Evolutionary conservation across 2,888 invertebrate genomes (phyloP).

Genomic region (Terebella lapidaria): DNA sequence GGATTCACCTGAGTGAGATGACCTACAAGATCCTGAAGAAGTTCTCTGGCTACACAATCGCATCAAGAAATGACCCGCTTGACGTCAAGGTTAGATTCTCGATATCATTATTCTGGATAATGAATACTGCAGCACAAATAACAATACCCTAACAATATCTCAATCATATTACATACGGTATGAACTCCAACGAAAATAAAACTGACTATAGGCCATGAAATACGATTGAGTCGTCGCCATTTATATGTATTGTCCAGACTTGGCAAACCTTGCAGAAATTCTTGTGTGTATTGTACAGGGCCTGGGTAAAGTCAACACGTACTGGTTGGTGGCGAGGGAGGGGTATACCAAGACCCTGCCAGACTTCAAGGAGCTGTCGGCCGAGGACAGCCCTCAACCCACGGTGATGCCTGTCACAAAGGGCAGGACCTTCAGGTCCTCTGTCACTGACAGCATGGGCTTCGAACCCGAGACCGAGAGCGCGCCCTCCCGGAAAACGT

Average conservation of each 20-base stretch:
- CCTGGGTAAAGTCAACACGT: slow-evolving; percentile 38
- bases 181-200: no score
- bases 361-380: slow-evolving; percentile 10
- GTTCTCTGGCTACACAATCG: slow-evolving; percentile 19
- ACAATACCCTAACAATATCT: no score
- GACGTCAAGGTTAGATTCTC: slow-evolving; percentile 18
- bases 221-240: no score
- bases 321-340: slow-evolving; percentile 32
- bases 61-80: slow-evolving; percentile 6
- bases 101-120: no score
- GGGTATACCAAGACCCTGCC: slow-evolving; percentile 14
- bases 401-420: slow-evolving; percentile 13
- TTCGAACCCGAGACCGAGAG: not conserved
- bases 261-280: no score
- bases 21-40: slow-evolving; percentile 8
- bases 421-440: not conserved
- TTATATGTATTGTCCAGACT: no score
- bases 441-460: not conserved
- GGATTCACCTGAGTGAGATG: slow-evolving; percentile 19
- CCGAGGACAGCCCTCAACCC: slow-evolving; percentile 12
- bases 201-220: no score
- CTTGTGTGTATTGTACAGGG: no score
- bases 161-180: no score
- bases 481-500: no score
- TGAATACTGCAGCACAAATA: no score